Evolutionary conservation across 2,888 invertebrate genomes (phyloP), one percentile per base, ranked within the genome.

Genomic region (Trichogramma evanescens): DNA sequence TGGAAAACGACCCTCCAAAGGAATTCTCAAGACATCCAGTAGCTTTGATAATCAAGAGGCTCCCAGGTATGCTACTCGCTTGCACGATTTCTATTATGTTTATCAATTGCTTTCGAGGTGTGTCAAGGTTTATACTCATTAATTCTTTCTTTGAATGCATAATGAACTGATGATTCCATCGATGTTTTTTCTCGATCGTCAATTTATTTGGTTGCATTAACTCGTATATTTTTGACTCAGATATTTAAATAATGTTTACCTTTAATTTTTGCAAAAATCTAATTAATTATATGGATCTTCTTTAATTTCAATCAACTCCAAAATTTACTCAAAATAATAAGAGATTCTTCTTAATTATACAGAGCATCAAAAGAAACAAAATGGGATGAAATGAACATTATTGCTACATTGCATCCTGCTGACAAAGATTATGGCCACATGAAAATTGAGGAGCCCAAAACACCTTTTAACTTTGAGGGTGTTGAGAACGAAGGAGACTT

Each of bases 371-470:
- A 84, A 70, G 83, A 84, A 69, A 84, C 93, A 74, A 91, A 94
- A 83, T 95, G 93, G 82, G 99, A 99, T 80, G 99, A 99, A 82
- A 93, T 96, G 87, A 99, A 99, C 80, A 98, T 99, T 67, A 84
- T 98, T 70, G 96, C 95, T 68, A 99, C 99, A 1, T 87, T 95
- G 73, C 99, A 99, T 82, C 99, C 99, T 49, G 84, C 91, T 38
- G 95, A 95, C 78, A 99, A 99, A 81, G 98, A 98, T 80, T 99
- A 99, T 80, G 99, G 99, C 6, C 95, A 95, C 74, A 98, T 98
- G 96, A 99, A 98, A 80, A 88, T 91, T 66, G 93, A 95, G 72
- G 99, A 99, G 80, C 98, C 99, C 2, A 97, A 97, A 79, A 99
- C 99, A 40, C 99, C 99, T 0, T 92, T 85, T 71, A 85, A 85